Base-by-base conservation (phyloP, 2,888 invertebrate genomes). In the Operophtera brumata region DNA sequence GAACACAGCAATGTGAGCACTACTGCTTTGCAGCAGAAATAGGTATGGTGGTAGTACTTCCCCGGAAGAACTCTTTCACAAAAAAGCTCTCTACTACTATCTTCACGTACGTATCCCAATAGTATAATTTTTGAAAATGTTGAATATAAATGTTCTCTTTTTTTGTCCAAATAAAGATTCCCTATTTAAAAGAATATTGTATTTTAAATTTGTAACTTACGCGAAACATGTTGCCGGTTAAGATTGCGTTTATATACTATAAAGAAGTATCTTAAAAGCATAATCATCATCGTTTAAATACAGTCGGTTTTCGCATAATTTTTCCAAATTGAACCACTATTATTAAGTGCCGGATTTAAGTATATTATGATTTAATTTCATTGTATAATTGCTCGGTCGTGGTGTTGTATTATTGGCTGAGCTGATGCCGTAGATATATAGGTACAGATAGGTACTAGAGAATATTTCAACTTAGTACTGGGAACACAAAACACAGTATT, bases 151-250 rank as follows among this genome's bases (percentile, higher is more conserved):
- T n/a, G n/a, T n/a, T n/a, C n/a, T n/a, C n/a, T n/a, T n/a, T n/a
- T n/a, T n/a, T n/a, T n/a, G n/a, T n/a, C n/a, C n/a, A n/a, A n/a
- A n/a, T n/a, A n/a, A n/a, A n/a, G n/a, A n/a, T n/a, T n/a, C n/a
- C n/a, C n/a, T n/a, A n/a, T n/a, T n/a, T n/a, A n/a, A n/a, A n/a
- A n/a, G n/a, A n/a, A n/a, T n/a, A n/a, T 20, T 20, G 2, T 20
- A 20, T 3, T 20, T 20, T 4, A 20, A 20, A 1, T 25, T 37
- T 11, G 30, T 7, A 51, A 69, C 74, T 75, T 64, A 76, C 76
- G 53, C 61, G 66, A 56, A 67, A 53, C 76, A 76, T 76, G 64
- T 61, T 72, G 70, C 47, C 57, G 43, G 40, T 47, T 34, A 52
- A 36, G 61, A 43, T 26, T 20, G 36, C 46, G 8, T 13, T 46